phyloP scores from a whole-genome alignment of 92 coral and sea anemone species.

The Montipora capitata region DNA sequence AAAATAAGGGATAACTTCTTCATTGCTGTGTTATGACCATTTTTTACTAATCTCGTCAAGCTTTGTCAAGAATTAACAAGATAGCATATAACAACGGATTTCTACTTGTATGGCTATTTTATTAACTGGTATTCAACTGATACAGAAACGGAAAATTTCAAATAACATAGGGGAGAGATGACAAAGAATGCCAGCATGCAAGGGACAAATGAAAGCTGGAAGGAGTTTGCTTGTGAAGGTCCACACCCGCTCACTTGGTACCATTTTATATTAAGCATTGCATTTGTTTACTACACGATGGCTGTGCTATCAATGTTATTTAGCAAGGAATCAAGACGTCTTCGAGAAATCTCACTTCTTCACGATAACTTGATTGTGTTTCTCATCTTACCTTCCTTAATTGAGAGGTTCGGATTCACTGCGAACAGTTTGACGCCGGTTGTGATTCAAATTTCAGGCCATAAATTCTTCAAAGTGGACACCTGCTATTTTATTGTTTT shows the following conservation, averaged over 20 bases:
- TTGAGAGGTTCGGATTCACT: constrained; percentile 5
- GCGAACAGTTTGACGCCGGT: not conserved
- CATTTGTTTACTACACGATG: constrained; percentile 23
- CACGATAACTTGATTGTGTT: constrained; percentile 32
- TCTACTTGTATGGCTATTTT: too few species aligned
- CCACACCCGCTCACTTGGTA: constrained; percentile 18
- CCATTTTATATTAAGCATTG: constrained; percentile 9
- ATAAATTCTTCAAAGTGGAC: not conserved
- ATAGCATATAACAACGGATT: too few species aligned
- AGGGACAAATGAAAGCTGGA: not conserved
- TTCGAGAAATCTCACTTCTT: constrained; percentile 32
- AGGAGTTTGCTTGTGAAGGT: not conserved
- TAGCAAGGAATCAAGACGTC: constrained; percentile 33
- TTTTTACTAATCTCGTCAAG: too few species aligned
- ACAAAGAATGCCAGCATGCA: not conserved
- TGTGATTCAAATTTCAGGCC: not conserved
- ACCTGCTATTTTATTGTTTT: constrained; percentile 16
- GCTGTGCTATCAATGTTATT: constrained; percentile 40
- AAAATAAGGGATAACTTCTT: too few species aligned
- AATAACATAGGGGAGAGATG: too few species aligned
- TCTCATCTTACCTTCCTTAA: constrained; percentile 11
- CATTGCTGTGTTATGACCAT: too few species aligned
- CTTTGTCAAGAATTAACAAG: too few species aligned
- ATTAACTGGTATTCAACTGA: too few species aligned
- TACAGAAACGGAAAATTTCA: too few species aligned